Evolutionary conservation across 2,113 vertebrate species (phyloP), one percentile per base, ranked within the genome.

Genomic region (Climacteris rufus): DNA sequence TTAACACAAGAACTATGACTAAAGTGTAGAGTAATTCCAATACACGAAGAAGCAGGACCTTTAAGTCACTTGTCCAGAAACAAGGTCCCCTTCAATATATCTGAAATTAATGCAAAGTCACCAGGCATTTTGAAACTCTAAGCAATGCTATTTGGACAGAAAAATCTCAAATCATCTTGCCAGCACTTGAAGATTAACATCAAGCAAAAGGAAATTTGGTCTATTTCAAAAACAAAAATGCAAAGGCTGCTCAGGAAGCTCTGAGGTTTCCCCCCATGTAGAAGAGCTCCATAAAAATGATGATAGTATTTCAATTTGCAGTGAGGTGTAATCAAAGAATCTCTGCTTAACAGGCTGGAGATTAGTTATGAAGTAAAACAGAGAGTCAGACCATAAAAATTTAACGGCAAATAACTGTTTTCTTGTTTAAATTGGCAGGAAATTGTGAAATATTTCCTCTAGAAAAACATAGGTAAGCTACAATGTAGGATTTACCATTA

Each of bases 391-490:
- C 54, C 81, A 89, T 83, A 88, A 96, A 87, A 97, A 80, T 47
- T 85, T 96, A 96, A 96, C 87, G 95, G 84, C 72, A 96, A 96
- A 91, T 96, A 78, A 89, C 92, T 60, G 39, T 92, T 94, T 96
- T 96, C 84, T 94, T 90, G 54, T 95, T 96, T 93, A 85, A 94
- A 85, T 70, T 54, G 53, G 75, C 84, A 94, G 83, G 76, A 91
- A 94, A 96, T 71, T 57, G 68, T 80, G 69, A 96, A 96, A 75
- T 94, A 93, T 60, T 93, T 94, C 89, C 71, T 91, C 83, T 83
- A 49, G 84, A 96, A 92, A 97, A 92, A 50, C 50, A 87, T 1
- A 89, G 87, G 90, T 77, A 31, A 96, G 75, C 72, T 94, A 77
- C 80, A 88, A 74, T 39, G 47, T 64, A 69, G 57, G 69, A 83